phyloP scores from a whole-genome alignment of 2,888 invertebrate genomes.

The Mesoligia furuncula region DNA sequence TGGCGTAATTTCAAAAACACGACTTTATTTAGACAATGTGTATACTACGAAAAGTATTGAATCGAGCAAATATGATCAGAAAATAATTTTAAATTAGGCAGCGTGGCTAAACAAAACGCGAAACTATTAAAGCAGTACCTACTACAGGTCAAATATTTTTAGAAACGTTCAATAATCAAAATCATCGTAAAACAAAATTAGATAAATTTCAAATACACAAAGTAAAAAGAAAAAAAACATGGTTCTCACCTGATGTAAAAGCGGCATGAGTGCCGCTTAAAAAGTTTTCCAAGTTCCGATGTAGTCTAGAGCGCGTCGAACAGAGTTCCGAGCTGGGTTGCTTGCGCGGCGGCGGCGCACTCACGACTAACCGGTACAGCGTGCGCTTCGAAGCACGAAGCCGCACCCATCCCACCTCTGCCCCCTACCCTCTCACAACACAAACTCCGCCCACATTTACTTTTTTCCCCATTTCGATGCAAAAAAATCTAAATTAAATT shows the following conservation, averaged over 20 bases:
- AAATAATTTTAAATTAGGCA: background rate
- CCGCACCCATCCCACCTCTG: constrained; percentile 74
- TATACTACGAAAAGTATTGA: background rate
- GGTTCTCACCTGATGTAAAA: constrained; percentile 82
- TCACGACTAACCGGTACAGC: constrained; percentile 75
- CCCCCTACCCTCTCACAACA: constrained; percentile 59
- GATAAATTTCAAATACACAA: background rate
- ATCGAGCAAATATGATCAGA: background rate
- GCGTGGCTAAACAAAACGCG: background rate
- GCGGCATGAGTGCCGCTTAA: constrained; percentile 83
- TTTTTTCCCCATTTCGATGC: constrained; percentile 34
- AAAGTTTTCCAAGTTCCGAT: constrained; percentile 76
- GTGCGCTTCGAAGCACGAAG: constrained; percentile 79
- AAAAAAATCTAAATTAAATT: background rate
- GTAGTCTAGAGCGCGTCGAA: constrained; percentile 64
- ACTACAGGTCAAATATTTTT: constrained; percentile 39
- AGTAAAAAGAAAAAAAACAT: constrained; percentile 9
- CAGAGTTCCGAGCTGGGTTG: constrained; percentile 72
- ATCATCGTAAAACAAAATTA: background rate
- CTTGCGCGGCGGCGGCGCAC: constrained; percentile 79
- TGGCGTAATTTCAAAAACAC: background rate
- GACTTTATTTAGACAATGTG: background rate
- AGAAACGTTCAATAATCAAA: constrained; percentile 26
- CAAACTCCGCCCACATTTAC: constrained; percentile 68
- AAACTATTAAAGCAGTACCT: background rate